Evolutionary conservation across 2,888 invertebrate genomes (phyloP), one percentile per base, ranked within the genome.

Genomic region (Panorpa germanica): DNA sequence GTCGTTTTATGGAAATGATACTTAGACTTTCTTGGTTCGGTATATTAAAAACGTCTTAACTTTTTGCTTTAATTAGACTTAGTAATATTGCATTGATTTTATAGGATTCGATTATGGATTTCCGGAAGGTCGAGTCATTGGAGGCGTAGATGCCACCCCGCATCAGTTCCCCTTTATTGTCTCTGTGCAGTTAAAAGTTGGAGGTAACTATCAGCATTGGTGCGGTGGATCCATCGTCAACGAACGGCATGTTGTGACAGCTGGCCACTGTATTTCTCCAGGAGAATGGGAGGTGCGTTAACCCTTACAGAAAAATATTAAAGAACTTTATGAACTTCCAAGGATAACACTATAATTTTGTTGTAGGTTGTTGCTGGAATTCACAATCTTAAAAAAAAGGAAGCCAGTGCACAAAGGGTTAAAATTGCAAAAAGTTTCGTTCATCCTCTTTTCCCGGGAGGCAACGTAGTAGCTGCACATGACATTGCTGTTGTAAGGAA

Each of bases 171-270:
- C 36, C 7, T 37, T 24, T 17, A 31, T 37, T 4, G 34, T 35
- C 2, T 29, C 35, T 4, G 12, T 36, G 9, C 19, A 25, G 13
- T 31, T 20, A 9, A 33, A 31, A 19, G 22, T 27, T 5, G 16
- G 19, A 17, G 3, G 41, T 43, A 10, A 41, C 43, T 3, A 2
- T 40, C 15, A 46, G 2, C 61, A 61, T 39, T 33, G 28, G 25
- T 39, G 39, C 29, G 38, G 32, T 13, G 38, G 28, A 27, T 24
- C 39, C 9, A 23, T 39, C 20, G 32, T 35, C 11, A 28, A 35
- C 25, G 33, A 35, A 31, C 32, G 38, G n/a, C 16, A 34, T 35
- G 28, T 38, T n/a, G 11, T 39, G 13, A 38, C 36, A 7, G 39
- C 38, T 4, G 39, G 35, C 8, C 39, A 39, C 26, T 39, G 39